Percentiles rank a stretch among this genome's conserved stretches.
These are phyloP conservation scores for Hoplostethus mediterraneus DNA, from an alignment of 2,797 vertebrate genomes.

Conservation along the genomic window DNA sequence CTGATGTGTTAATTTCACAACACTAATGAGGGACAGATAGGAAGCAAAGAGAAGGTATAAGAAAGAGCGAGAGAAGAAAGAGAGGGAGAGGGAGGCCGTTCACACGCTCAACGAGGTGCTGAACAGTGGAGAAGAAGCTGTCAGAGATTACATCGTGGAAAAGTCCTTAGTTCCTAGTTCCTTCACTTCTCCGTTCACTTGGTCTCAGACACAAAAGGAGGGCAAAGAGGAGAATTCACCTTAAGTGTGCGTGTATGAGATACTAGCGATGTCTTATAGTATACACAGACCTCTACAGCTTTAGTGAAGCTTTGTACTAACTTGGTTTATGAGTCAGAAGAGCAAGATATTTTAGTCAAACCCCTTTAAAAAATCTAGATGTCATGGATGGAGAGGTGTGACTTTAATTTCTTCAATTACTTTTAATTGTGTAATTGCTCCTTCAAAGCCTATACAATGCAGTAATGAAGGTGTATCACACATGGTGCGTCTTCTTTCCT, in stretches of 20 bases:
- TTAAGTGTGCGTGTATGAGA: neutral
- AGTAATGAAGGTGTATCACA: slow-evolving; percentile 29
- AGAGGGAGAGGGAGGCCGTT: slow-evolving; percentile 17
- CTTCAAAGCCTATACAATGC: neutral
- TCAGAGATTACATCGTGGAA: neutral
- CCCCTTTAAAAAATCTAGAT: neutral
- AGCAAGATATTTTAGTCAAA: neutral
- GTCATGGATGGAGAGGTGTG: neutral
- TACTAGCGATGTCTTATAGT: neutral
- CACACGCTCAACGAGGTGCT: slow-evolving; percentile 28
- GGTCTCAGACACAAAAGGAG: too few relatives aligned
- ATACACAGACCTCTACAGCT: too few relatives aligned
- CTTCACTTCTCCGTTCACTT: neutral
- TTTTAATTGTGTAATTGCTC: neutral
- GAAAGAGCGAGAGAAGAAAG: slow-evolving; percentile 15
- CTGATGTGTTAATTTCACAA: slow-evolving; percentile 46
- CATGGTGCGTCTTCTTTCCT: slow-evolving; percentile 21
- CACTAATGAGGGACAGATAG: slow-evolving; percentile 35
- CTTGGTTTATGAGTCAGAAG: neutral
- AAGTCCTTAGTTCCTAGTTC: neutral
- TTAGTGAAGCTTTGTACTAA: too few relatives aligned
- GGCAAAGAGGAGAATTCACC: too few relatives aligned
- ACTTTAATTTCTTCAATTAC: slow-evolving; percentile 1
- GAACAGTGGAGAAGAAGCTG: neutral
- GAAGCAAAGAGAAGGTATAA: slow-evolving; percentile 2